Evolutionary conservation across 2,797 vertebrate genomes (phyloP), one percentile per base, ranked within the genome.

Genomic region (Cuculus canorus): DNA sequence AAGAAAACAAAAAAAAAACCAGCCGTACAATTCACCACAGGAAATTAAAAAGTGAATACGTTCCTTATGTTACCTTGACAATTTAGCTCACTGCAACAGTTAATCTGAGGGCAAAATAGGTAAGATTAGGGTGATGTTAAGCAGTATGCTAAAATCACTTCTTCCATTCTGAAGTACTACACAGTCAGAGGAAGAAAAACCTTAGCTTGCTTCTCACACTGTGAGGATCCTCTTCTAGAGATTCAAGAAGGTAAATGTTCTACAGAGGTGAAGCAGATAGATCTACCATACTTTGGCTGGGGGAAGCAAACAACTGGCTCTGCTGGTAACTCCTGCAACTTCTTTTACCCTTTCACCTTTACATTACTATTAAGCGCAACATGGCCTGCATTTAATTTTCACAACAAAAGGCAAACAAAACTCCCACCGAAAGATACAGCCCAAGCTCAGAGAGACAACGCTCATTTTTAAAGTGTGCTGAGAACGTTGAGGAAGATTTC

Each of bases 1-100:
- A 59, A 33, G 11, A 56, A 85, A 88, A 60, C 10, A 68, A 72
- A 35, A 50, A 83, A 88, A 87, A 10, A 0, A 65, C 39, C 15
- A 52, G 86, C 13, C 0, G 1, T 56, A 79, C 25, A 54, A 33
- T 12, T 69, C 37, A 63, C 30, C 66, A 90, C 76, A 61, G 32
- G 45, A 87, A 84, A 90, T 54, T 45, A 91, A 83, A 93, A 22
- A 56, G 17, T 71, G 86, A 91, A 88, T 61, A 68, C 79, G 93
- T 88, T 96, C 94, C 87, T 97, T 95, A 79, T 84, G 60, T 93
- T 96, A 82, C 84, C 81, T 93, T 95, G 87, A 81, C 93, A 90
- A 47, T 76, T 21, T 17, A 79, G 57, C 45, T 85, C 23, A n/a
- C 69, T 76, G 54, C 66, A 85, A 88, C 45, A 89, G 68, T 85